These are phyloP conservation scores for Brenthis daphne DNA, from an alignment of 2,888 invertebrate species.

Conservation along the genomic window DNA sequence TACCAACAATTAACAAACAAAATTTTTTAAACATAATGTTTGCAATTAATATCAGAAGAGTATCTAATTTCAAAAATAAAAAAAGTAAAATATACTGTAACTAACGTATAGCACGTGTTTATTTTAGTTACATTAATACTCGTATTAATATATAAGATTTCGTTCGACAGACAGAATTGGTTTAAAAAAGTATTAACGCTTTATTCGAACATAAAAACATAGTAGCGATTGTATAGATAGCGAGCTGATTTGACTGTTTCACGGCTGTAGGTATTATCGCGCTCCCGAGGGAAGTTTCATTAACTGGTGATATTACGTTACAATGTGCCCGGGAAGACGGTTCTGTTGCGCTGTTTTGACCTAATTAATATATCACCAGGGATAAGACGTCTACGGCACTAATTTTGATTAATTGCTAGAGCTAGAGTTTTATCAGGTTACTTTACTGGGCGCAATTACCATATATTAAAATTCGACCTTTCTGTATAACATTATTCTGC, in stretches of 20 bases:
- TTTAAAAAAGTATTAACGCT: neutral
- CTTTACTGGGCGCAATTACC: conserved; percentile 27
- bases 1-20: no score
- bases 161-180: neutral
- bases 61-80: no score
- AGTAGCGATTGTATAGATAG: conserved; percentile 33
- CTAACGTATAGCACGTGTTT: no score
- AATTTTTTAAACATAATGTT: no score
- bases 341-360: conserved; percentile 58
- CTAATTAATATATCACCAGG: conserved; percentile 66
- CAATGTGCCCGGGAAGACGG: conserved; percentile 55
- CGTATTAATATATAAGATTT: neutral
- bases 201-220: neutral
- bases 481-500: neutral
- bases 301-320: conserved; percentile 64
- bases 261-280: conserved; percentile 44
- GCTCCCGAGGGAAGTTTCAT: conserved; percentile 61
- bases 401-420: conserved; percentile 59
- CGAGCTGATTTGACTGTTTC: conserved; percentile 42
- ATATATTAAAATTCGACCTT: conserved; percentile 12
- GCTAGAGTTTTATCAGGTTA: conserved; percentile 42
- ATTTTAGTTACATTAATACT: no score
- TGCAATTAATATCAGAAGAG: no score
- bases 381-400: conserved; percentile 53
- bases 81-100: no score